Evolutionary conservation across 2,888 invertebrate species (phyloP), one percentile per base, ranked within the genome.

Genomic region (Megalurothrips usitatus): DNA sequence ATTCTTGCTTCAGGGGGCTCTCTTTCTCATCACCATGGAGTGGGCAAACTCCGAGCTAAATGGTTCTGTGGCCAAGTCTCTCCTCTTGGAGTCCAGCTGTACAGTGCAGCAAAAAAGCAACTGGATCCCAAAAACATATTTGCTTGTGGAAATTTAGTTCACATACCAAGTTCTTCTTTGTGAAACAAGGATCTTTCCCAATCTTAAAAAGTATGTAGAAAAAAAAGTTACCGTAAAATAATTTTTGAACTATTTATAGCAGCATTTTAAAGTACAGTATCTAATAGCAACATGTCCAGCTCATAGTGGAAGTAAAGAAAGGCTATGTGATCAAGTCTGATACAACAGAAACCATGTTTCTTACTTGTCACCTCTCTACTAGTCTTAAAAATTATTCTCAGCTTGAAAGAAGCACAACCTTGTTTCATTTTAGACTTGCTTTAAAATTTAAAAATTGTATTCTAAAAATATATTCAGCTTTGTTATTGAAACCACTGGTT

Each of bases 71-170:
- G 82, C 26, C 95, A 96, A 0, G 94, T 99, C 2, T 96, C 98
- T 12, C 89, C 92, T 28, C 90, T 94, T 0, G 97, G 97, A 0
- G 89, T 94, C 0, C 90, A 91, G 12, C 89, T 97, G 23, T 92
- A 96, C 84, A 88, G 92, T 1, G 94, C 96, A 0, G 91, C 97
- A 0, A 99, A 99, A 87, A 87, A 90, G 19, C 92, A 95, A 83
- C 88, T 99, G 43, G 99, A 99, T 87, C 99, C 99, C 0, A 91
- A 94, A 83, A 98, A 99, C 87, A 93, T 98, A 82, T 99, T 99
- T 88, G 98, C 95, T 0, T 91, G 92, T 82, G 94, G 94, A 63
- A 99, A 99, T 88, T 88, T 97, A 78, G 87, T 91, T 34, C 84
- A 84, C 82, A 84, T 68, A 43, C 68, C 47, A 80, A 49, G 48